These are phyloP conservation scores for Hylaeus anthracinus DNA, from an alignment of 1,140 invertebrate species.

Conservation along the genomic window DNA sequence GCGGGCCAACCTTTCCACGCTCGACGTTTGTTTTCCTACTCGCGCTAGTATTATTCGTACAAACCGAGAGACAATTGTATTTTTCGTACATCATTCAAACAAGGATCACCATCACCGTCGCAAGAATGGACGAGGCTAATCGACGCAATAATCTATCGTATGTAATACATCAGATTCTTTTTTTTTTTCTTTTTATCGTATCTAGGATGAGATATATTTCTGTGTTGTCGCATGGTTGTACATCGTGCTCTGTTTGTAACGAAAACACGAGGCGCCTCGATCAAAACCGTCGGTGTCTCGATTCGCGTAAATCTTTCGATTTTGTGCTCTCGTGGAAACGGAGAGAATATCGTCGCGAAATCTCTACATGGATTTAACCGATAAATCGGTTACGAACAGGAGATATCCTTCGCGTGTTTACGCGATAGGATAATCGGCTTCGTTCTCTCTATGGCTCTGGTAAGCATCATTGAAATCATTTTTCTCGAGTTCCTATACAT, in stretches of 20 bases:
- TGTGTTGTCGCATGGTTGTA: background rate
- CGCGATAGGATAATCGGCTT: too few species aligned
- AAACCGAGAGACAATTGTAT: background rate
- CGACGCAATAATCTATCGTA: background rate
- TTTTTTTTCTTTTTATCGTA: too few species aligned
- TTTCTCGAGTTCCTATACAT: too few species aligned
- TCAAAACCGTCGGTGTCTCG: background rate
- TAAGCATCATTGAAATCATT: too few species aligned
- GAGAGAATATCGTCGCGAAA: too few species aligned
- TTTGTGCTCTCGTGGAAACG: too few species aligned
- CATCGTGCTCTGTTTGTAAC: background rate
- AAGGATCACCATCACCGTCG: background rate
- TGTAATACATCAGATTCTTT: slow-evolving; percentile 5
- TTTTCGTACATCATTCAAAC: background rate
- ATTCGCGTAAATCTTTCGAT: too few species aligned
- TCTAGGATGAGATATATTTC: background rate
- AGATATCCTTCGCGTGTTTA: too few species aligned
- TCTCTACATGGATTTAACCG: too few species aligned
- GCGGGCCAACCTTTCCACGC: background rate
- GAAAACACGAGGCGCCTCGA: background rate
- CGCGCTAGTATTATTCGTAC: background rate
- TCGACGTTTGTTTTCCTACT: background rate
- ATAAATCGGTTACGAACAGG: too few species aligned
- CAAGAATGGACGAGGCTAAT: slow-evolving; percentile 12
- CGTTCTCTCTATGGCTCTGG: too few species aligned